Base-by-base conservation (phyloP, 2,888 invertebrate species). In the Nymphalis urticae region DNA sequence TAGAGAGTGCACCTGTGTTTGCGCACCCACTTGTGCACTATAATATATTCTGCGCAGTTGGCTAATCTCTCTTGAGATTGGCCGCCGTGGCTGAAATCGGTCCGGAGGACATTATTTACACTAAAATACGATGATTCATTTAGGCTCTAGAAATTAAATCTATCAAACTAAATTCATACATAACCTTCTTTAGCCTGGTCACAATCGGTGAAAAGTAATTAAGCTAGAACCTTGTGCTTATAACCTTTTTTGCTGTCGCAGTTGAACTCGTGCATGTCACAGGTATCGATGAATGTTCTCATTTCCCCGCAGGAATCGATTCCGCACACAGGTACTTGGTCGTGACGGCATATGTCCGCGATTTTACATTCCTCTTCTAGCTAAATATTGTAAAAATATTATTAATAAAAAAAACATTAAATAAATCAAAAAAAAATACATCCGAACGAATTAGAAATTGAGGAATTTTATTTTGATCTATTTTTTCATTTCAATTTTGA, bases 211-310 rank as follows among this genome's bases (percentile, higher is more conserved):
- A 24, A 53, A 24, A 53, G 21, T 24, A 24, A 53, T 10, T 51
- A 10, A 51, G 51, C 7, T 51, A 10, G 19, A 9, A 2, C 7
- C 5, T 56, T 16, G 13, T 1, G 10, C 3, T n/a, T 21, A 50
- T 70, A 32, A 90, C 91, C 91, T 83, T 91, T 91, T 66, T 79
- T 80, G 64, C 87, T 89, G 64, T 91, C 91, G 72, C 91, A 91
- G 74, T 91, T 91, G 70, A 87, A 90, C 72, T 91, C 91, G 56
- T 91, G 90, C 90, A 91, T 88, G 64, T 91, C 91, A 67, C 91
- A 91, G 0, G 84, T 82, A 72, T 91, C 91, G 0, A 91, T 90
- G 65, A 89, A 91, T 0, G 91, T 91, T 61, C 91, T 80, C 89
- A 91, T 88, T 68, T 91, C 91, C 0, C 89, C 90, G 68, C 91